A percentile compares a stretch with the other conserved stretches of the same genome.
Conservation (phyloP, 2,797 vertebrate species). For the Gymnodraco acuticeps region DNA sequence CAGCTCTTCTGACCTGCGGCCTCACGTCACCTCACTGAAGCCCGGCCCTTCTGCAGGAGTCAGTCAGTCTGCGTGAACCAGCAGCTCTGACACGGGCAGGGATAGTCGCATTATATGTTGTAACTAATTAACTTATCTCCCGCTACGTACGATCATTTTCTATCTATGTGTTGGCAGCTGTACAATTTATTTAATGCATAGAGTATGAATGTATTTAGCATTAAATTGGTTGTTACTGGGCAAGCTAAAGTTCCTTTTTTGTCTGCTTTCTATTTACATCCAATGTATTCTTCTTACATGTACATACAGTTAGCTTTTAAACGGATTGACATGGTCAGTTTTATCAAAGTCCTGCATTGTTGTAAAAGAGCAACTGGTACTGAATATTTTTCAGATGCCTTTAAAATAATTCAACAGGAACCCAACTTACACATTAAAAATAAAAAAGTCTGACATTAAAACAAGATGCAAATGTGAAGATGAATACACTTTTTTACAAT, state of each 20-base stretch:
- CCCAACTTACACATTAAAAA: too few species aligned
- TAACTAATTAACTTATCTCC: constrained; percentile 50
- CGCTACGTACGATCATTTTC: constrained; percentile 16
- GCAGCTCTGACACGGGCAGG: constrained; percentile 53
- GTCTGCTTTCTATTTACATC: constrained; percentile 39
- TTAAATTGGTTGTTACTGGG: constrained; percentile 6
- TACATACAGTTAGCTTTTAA: constrained; percentile 66
- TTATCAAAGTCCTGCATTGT: constrained; percentile 46
- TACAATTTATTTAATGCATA: constrained; percentile 7
- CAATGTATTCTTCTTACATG: constrained; percentile 54
- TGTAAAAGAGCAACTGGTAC: constrained; percentile 52
- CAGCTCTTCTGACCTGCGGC: constrained; percentile 25
- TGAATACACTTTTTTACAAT: neutral
- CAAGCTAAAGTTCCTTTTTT: constrained; percentile 16
- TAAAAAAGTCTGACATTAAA: neutral
- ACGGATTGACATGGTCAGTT: constrained; percentile 70
- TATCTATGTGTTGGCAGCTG: constrained; percentile 36
- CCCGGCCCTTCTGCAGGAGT: constrained; percentile 46
- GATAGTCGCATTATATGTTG: constrained; percentile 50
- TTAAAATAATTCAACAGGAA: constrained; percentile 17
- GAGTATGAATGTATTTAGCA: constrained; percentile 14
- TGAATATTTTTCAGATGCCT: constrained; percentile 42
- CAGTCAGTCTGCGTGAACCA: constrained; percentile 31
- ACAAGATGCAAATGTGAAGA: neutral
- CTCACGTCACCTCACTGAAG: constrained; percentile 68